A percentile compares a stretch with the other conserved stretches of the same genome.
Conservation (phyloP, 2,888 invertebrate species). For the Agrotis ipsilon region DNA sequence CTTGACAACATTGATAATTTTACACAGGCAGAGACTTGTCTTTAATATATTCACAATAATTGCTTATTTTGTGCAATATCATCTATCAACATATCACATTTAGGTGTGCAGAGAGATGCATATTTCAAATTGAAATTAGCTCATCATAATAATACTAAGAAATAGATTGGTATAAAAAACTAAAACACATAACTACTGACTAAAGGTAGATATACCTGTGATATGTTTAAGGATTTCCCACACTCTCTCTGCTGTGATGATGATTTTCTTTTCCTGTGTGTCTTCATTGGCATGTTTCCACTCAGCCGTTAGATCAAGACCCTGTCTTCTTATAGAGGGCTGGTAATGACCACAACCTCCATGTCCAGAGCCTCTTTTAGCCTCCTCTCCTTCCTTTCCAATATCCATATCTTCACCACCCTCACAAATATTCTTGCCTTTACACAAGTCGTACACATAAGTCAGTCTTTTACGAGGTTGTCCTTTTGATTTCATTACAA, state of each 20-base stretch:
- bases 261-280: conserved; percentile 98
- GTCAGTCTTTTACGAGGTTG: conserved; percentile 98
- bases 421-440: conserved; percentile 99
- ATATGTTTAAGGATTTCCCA: conserved; percentile 99
- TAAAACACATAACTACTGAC: neutral
- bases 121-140: neutral
- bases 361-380: conserved; percentile 92
- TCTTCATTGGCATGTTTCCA: conserved; percentile 99
- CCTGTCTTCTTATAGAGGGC: conserved; percentile 97
- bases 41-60: neutral
- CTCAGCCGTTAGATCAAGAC: conserved; percentile 98
- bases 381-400: conserved; percentile 94
- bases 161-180: neutral
- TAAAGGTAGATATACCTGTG: conserved; percentile 86
- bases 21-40: neutral
- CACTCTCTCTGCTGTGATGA: conserved; percentile 98
- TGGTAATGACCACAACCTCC: conserved; percentile 99
- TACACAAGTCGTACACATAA: conserved; percentile 99
- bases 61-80: neutral
- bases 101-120: neutral
- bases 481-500: conserved; percentile 98
- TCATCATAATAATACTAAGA: no score
- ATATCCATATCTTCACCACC: conserved; percentile 99
- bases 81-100: neutral
- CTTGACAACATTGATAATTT: conserved; percentile 3